Base-by-base conservation (phyloP, 1,140 invertebrate genomes). In the Oryctes rhinoceros region DNA sequence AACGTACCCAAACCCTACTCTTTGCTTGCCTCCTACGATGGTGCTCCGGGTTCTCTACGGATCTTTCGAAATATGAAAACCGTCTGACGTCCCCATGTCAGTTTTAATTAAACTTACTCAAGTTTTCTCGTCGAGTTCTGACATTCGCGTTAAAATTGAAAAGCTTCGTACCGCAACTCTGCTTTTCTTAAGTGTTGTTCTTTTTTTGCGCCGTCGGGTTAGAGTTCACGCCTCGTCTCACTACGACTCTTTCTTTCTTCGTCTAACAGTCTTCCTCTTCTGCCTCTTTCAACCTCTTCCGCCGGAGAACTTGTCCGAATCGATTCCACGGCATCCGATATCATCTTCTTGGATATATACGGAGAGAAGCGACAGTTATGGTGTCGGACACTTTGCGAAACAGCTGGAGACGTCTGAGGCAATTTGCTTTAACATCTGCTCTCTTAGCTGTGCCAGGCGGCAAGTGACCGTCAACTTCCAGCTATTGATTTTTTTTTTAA, bases 71-170 rank as follows among this genome's bases (percentile, higher is more conserved):
- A 76, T 76, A 76, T 76, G 65, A 79, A 79, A 79, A 15, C 65
- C 44, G 79, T 67, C 79, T 39, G 44, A 67, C 79, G 79, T 47
- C 71, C 10, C 30, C 65, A 24, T 76, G 79, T 79, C 79, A 75
- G 71, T 79, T 79, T 79, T 79, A 79, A 79, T 79, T 79, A 79
- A 79, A 79, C 49, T 59, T 79, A 62, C 59, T 79, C 78, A 75
- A 79, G 37, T 62, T 59, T 79, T 79, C 59, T 79, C 78, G 49
- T 30, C 11, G 49, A 79, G 53, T 79, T 79, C 59, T 79, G 78
- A 79, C 78, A 59, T 79, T 79, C 65, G 59, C 62, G 53, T 79
- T 79, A 79, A 79, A 79, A 79, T 79, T 79, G 78, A 79, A 79
- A 79, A 79, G 53, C 78, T 62, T 35, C 78, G 35, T 59, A 48